Evolutionary conservation across 2,113 vertebrate genomes (phyloP), one percentile per base, ranked within the genome.

Genomic region (Sprattus sprattus): DNA sequence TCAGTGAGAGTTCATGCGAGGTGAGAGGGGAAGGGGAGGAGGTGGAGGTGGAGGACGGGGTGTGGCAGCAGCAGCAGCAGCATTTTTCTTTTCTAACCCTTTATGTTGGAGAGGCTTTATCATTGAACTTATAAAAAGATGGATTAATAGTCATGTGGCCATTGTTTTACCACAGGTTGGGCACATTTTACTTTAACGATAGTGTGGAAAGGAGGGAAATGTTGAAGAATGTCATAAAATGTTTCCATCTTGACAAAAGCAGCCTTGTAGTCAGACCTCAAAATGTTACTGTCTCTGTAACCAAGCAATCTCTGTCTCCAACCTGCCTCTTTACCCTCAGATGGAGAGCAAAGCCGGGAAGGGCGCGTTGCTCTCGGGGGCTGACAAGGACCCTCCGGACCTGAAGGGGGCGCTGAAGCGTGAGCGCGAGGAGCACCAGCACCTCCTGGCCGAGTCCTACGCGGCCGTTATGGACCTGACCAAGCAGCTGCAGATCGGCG

Each of bases 381-480:
- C 92, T 15, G 95, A 97, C 11, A 94, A 95, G 5, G 89, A 95
- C 0, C 94, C 96, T 81, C 93, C 96, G 0, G 97, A 99, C 92
- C 96, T 98, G 93, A 99, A 99, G 92, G 95, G 94, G 28, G 94
- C 96, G 0, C 92, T 98, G 25, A 98, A 97, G 92, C 94, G 96
- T 88, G 98, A 99, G 89, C 94, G 97, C 0, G 98, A 98, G 89
- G 98, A 99, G 87, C 97, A 99, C 92, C 97, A 99, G 88, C 98
- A 98, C 86, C 96, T 99, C 85, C 94, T 99, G 84, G 98, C 98
- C 0, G 98, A 99, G 89, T 99, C 98, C 20, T 99, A 99, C 81
- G 96, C 97, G 0, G 98, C 98, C 0, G 97, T 99, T 89, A 99
- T 99, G 98, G 98, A 99, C 91, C 94, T 99, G 80, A 99, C 98